These are phyloP conservation scores for Halocynthia roretzi DNA, from an alignment of 23 tunicate species.

Conservation along the genomic window DNA sequence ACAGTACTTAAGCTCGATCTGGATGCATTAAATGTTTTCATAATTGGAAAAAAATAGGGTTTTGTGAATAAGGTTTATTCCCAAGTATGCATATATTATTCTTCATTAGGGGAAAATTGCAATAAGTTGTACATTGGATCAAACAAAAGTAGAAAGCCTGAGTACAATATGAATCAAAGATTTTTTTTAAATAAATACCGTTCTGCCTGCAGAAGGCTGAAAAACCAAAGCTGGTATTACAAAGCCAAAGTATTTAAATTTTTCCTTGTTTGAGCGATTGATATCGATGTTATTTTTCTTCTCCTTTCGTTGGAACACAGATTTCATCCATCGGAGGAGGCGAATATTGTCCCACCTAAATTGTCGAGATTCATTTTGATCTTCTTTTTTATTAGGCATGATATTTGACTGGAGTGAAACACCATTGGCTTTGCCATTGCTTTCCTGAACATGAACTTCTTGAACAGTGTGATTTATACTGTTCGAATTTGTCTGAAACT, in stretches of 20 bases:
- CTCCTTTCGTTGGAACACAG: background rate
- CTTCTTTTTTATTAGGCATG: background rate
- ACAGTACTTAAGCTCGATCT: no score
- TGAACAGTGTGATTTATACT: no score
- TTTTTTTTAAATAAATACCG: background rate
- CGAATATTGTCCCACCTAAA: no score
- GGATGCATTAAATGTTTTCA: no score
- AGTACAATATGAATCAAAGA: background rate
- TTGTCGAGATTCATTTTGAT: no score
- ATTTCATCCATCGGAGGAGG: background rate
- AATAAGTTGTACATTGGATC: background rate
- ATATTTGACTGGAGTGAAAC: no score
- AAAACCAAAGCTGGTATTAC: constrained; percentile 67
- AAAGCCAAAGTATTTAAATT: constrained; percentile 49
- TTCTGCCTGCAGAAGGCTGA: constrained; percentile 54
- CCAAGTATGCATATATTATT: no score
- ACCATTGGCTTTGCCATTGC: no score
- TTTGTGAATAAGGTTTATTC: no score
- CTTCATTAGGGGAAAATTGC: background rate
- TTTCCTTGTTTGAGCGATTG: constrained; percentile 8
- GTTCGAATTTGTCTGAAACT: no score
- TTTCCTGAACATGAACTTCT: no score
- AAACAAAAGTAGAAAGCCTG: background rate
- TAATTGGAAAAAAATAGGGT: no score
- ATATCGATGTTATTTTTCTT: background rate